Conservation (phyloP, 1,140 invertebrate genomes). For the Zaprionus capensis region DNA sequence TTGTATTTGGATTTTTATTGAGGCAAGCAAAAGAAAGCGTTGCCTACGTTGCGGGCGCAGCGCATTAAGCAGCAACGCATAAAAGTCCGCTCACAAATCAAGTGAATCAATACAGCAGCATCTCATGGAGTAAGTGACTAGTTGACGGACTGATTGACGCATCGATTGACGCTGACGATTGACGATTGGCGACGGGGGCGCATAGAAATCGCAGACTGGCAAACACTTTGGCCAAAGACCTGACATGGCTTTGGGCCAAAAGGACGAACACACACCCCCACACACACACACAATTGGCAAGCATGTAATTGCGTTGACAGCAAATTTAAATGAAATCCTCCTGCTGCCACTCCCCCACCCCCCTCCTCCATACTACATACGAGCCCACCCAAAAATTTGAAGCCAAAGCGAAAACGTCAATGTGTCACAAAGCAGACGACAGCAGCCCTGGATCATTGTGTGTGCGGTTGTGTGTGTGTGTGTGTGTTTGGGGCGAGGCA, state of each 20-base stretch:
- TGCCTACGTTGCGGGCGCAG: conserved; percentile 41
- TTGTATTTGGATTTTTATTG: conserved; percentile 42
- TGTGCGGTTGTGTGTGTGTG: conserved; percentile 1
- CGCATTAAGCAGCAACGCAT: conserved; percentile 39
- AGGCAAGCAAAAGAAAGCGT: conserved; percentile 24
- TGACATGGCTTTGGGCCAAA: conserved; percentile 24
- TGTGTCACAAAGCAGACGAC: conserved; percentile 77
- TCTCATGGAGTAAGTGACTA: conserved; percentile 12
- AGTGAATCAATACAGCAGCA: neutral
- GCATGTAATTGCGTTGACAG: conserved; percentile 82
- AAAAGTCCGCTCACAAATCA: conserved; percentile 28
- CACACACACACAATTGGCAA: conserved; percentile 39
- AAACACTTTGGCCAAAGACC: conserved; percentile 19
- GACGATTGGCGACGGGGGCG: neutral
- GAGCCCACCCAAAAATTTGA: conserved; percentile 6
- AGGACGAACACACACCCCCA: conserved; percentile 10
- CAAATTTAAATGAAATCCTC: conserved; percentile 82
- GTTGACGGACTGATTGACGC: conserved; percentile 12
- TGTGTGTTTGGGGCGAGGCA: conserved; percentile 12
- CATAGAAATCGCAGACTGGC: conserved; percentile 16
- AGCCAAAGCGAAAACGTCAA: conserved; percentile 63
- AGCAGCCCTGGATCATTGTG: conserved; percentile 24
- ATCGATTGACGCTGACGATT: neutral
- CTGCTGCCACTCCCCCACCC: neutral
- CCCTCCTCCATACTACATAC: neutral